Evolutionary conservation across 2,888 invertebrate genomes (phyloP), one percentile per base, ranked within the genome.

Genomic region (Dorcus hopei): DNA sequence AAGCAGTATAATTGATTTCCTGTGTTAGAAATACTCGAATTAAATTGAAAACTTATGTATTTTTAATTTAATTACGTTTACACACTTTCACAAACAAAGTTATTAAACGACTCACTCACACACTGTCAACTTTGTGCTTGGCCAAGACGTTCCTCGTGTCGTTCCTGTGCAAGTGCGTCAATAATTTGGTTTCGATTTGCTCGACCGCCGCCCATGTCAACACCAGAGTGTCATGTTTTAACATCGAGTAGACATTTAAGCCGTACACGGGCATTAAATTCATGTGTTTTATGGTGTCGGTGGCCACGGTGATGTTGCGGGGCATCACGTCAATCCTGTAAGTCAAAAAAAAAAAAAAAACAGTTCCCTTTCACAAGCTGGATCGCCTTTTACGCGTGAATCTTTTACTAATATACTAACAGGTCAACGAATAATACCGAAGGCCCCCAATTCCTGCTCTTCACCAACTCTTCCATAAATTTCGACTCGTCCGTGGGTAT

Each of bases 221-320:
- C 4, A 98, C 88, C 8, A 99, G 79, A 0, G 97, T 97, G 62
- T 94, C 91, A 78, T 98, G 93, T 80, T 99, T 99, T 62, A 99
- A 76, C 93, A 99, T 96, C 39, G 97, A 96, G 80, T 90, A 91
- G 0, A 97, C 95, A 81, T 99, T 99, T 11, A 99, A 82, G 71
- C 95, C 94, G 80, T 96, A 98, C 0, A 89, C 88, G 8, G 99
- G 99, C 94, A 99, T 95, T 23, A 97, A 80, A 78, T 94, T 98
- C 40, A 95, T 86, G 73, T 93, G 90, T 40, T 85, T 85, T n/a
- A 97, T 81, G 3, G 74, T 67, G 68, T 92, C 88, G 3, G 90
- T 87, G 1, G 97, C 97, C 38, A 87, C 79, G 47, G 92, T 87
- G 63, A 98, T 91, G 74, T 97, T 97, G 62, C 86, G 82, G 1